Evolutionary conservation across 1,140 invertebrate genomes (phyloP).

Genomic region (Triops cancriformis): DNA sequence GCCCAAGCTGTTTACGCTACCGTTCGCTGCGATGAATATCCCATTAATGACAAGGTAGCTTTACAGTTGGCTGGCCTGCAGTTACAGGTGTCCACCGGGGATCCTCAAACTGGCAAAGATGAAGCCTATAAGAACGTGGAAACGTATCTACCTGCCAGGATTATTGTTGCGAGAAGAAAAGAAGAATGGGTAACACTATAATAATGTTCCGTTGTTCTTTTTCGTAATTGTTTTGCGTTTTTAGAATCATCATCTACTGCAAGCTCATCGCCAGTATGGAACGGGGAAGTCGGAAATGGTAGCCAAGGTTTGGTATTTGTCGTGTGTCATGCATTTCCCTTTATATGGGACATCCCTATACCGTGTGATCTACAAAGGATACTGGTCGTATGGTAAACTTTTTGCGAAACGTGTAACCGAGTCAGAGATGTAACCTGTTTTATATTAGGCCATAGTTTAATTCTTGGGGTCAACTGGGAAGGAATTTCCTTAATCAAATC

Average conservation of each 20-base stretch:
- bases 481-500: slow-evolving; percentile 80
- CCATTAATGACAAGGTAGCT: slow-evolving; percentile 87
- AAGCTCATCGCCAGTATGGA: slow-evolving; percentile 82
- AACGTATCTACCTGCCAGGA: slow-evolving; percentile 67
- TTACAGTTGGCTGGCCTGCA: slow-evolving; percentile 86
- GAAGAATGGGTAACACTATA: slow-evolving; percentile 58
- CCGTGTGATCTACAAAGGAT: slow-evolving; percentile 80
- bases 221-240: not conserved
- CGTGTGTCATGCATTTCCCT: slow-evolving; percentile 94
- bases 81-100: slow-evolving; percentile 83
- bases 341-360: slow-evolving; percentile 91
- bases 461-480: slow-evolving; percentile 83
- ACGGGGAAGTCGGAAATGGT: slow-evolving; percentile 80
- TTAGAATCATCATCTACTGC: slow-evolving; percentile 47
- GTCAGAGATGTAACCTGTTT: not conserved
- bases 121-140: slow-evolving; percentile 62
- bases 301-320: slow-evolving; percentile 86
- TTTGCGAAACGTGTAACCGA: not conserved
- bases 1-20: slow-evolving; percentile 90
- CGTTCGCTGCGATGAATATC: slow-evolving; percentile 90
- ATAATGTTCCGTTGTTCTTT: not conserved
- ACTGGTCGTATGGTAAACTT: slow-evolving; percentile 76
- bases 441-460: slow-evolving; percentile 45
- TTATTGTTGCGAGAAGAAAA: slow-evolving; percentile 59
- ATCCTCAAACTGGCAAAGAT: slow-evolving; percentile 52